Percentiles rank a stretch among this genome's conserved stretches.
phyloP scores from a whole-genome alignment of 2,113 vertebrate species.

The Picathartes gymnocephalus region DNA sequence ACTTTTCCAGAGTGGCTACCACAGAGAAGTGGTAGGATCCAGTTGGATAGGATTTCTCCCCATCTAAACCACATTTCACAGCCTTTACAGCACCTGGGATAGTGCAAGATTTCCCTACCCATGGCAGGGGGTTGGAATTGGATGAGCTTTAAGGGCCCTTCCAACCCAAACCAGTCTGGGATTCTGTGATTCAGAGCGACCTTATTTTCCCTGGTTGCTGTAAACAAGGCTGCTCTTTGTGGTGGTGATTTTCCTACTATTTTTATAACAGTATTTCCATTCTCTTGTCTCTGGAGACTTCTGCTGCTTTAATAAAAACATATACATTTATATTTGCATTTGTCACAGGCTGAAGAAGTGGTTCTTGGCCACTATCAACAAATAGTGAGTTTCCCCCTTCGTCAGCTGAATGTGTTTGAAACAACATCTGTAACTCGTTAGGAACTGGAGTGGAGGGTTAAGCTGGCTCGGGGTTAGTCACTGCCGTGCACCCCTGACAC shows the following conservation, averaged over 20 bases:
- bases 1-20: not conserved
- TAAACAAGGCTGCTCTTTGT: not conserved
- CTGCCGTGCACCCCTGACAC: not conserved
- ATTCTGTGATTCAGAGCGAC: not conserved
- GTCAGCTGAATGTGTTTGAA: not conserved
- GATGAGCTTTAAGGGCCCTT: not conserved
- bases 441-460: not conserved
- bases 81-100: not conserved
- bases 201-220: not conserved
- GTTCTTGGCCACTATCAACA: slow-evolving; percentile 13
- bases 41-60: not conserved
- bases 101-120: not conserved
- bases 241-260: not conserved
- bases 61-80: not conserved
- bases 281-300: not conserved
- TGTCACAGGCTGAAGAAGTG: not conserved
- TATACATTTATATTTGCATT: not conserved
- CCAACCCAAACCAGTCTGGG: not conserved
- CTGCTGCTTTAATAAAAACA: not conserved
- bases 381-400: not conserved
- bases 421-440: not conserved
- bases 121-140: not conserved
- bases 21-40: not conserved
- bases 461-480: not conserved
- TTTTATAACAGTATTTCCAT: not conserved